Evolutionary conservation across 2,888 invertebrate species (phyloP).

Genomic region (Caenorhabditis sp.): DNA sequence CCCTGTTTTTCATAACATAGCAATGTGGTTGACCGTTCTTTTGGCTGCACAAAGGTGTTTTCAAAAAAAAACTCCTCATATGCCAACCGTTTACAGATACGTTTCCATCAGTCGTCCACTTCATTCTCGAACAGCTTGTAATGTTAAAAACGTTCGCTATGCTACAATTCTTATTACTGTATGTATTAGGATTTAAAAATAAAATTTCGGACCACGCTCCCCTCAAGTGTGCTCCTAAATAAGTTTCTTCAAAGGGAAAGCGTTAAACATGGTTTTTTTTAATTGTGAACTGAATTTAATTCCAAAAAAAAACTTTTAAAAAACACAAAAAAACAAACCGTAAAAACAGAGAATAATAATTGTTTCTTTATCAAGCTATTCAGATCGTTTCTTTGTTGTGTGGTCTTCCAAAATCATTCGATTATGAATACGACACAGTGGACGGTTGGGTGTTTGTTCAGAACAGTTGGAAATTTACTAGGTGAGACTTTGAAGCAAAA

Average conservation of each 20-base stretch:
- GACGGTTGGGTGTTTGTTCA: constrained; percentile 86
- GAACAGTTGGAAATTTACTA: constrained; percentile 69
- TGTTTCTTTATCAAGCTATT: too few relatives aligned
- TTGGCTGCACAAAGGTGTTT: constrained; percentile 90
- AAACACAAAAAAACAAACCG: too few relatives aligned
- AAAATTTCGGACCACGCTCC: not conserved
- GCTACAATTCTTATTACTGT: constrained; percentile 90
- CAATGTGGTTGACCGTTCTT: constrained; percentile 94
- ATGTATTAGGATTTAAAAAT: not conserved
- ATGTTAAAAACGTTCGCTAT: constrained; percentile 86
- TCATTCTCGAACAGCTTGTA: constrained; percentile 89
- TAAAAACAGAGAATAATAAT: too few relatives aligned
- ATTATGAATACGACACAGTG: constrained; percentile 87
- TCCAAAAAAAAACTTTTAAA: too few relatives aligned
- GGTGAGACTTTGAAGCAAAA: constrained; percentile 59
- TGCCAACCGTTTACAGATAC: constrained; percentile 85
- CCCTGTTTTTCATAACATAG: constrained; percentile 92
- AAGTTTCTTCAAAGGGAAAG: too few relatives aligned
- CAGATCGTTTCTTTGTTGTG: constrained; percentile 88
- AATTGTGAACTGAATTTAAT: too few relatives aligned
- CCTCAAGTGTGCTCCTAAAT: too few relatives aligned
- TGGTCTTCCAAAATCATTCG: constrained; percentile 91
- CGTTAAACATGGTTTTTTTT: too few relatives aligned
- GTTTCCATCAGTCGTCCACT: constrained; percentile 96
- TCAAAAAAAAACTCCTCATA: not conserved